Evolutionary conservation across 2,888 invertebrate genomes (phyloP).

Genomic region (Parapristionchus giblindavisi): DNA sequence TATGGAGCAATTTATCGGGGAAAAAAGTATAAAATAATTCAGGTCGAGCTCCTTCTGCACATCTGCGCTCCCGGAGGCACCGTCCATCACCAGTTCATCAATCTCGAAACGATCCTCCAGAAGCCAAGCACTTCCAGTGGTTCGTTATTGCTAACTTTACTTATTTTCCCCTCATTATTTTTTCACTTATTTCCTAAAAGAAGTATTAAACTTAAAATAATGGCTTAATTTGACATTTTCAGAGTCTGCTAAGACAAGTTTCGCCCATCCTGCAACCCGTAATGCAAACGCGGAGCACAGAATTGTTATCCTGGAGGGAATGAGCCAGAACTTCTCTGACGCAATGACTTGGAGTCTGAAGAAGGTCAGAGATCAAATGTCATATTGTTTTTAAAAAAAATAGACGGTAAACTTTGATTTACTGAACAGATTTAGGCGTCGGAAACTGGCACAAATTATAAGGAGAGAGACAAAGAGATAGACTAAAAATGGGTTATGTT

Average conservation of each 20-base stretch:
- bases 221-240: not conserved
- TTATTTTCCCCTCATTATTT: not conserved
- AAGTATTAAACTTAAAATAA: no score
- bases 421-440: no score
- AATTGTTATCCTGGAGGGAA: conserved; percentile 58
- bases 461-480: no score
- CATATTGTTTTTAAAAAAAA: no score
- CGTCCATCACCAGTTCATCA: conserved; percentile 47
- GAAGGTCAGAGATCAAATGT: conserved; percentile 42
- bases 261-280: conserved; percentile 6
- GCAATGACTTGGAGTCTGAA: conserved; percentile 61
- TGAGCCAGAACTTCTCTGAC: conserved; percentile 58
- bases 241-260: conserved; percentile 10
- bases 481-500: no score
- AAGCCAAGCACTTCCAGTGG: conserved; percentile 35
- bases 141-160: not conserved
- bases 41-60: conserved; percentile 32
- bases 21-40: not conserved
- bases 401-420: no score
- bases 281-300: conserved; percentile 56
- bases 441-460: no score
- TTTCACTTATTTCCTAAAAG: not conserved
- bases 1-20: no score
- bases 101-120: conserved; percentile 57
- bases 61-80: conserved; percentile 25